These are phyloP conservation scores for Hydrozoanthus gracilis DNA, from an alignment of 92 coral and sea anemone genomes.

Conservation along the genomic window DNA sequence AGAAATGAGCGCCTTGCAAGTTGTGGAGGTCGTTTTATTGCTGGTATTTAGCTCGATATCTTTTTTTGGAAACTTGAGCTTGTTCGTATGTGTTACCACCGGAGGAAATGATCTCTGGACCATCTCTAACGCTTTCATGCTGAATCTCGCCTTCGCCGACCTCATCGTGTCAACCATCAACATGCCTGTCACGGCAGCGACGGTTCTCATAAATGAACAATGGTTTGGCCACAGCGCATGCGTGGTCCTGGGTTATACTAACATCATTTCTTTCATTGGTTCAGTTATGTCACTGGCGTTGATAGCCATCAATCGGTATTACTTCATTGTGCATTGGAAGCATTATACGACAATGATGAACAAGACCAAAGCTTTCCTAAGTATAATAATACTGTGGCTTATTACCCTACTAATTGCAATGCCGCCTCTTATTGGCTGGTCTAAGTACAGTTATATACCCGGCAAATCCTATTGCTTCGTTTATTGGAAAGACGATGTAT, in stretches of 20 bases:
- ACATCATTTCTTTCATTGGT: conserved; percentile 82
- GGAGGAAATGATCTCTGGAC: conserved; percentile 67
- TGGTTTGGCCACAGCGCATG: conserved; percentile 73
- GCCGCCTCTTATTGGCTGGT: conserved; percentile 93
- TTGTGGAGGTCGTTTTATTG: conserved; percentile 41
- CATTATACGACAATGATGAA: conserved; percentile 63
- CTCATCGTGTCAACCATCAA: conserved; percentile 78
- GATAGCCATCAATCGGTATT: conserved; percentile 89
- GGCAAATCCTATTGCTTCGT: conserved; percentile 93
- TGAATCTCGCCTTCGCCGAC: conserved; percentile 93
- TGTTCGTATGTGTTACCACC: conserved; percentile 66
- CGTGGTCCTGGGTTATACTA: conserved; percentile 72
- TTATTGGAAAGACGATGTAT: conserved; percentile 70
- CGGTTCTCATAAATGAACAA: conserved; percentile 68
- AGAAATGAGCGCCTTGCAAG: not conserved
- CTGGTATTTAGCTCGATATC: conserved; percentile 46
- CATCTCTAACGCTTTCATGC: conserved; percentile 69
- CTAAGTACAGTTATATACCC: conserved; percentile 69
- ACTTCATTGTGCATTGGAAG: conserved; percentile 86
- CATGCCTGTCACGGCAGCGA: conserved; percentile 88
- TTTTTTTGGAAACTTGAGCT: conserved; percentile 67
- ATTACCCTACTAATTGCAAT: conserved; percentile 65
- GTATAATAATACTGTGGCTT: conserved; percentile 68
- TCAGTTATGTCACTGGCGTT: conserved; percentile 87
- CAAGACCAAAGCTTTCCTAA: conserved; percentile 35